Evolutionary conservation across 2,888 invertebrate species (phyloP), one percentile per base, ranked within the genome.

Genomic region (Seira ritae): DNA sequence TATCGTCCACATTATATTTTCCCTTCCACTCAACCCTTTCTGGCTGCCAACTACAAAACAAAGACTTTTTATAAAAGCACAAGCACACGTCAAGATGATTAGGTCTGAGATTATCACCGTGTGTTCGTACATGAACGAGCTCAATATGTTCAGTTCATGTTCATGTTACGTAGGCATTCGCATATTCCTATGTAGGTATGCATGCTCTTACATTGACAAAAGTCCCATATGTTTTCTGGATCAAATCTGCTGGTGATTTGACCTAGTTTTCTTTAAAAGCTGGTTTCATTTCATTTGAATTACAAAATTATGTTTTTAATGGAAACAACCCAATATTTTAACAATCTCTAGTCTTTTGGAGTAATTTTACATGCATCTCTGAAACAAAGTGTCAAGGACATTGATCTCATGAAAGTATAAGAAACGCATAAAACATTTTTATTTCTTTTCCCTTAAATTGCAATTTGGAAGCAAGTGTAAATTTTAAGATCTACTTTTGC

Each of bases 341-440:
- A n/a, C n/a, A n/a, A n/a, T n/a, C n/a, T n/a, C n/a, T n/a, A n/a
- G n/a, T n/a, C n/a, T n/a, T n/a, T n/a, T n/a, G n/a, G n/a, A n/a
- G n/a, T n/a, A n/a, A n/a, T n/a, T n/a, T n/a, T n/a, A n/a, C n/a
- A n/a, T n/a, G n/a, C n/a, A n/a, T n/a, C n/a, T n/a, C n/a, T n/a
- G n/a, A n/a, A n/a, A 60, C 17, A n/a, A 60, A 15, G n/a, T 60
- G 60, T 60, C 60, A 60, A 60, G 60, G 60, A 60, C 17, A 17
- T 60, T n/a, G 60, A 60, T 60, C 60, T 60, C 60, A 60, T 60
- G 3, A 8, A 60, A n/a, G 4, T 42, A 42, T 12, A 8, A 42
- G n/a, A n/a, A n/a, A n/a, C n/a, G n/a, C n/a, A 42, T 12, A 42
- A 42, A 8, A 42, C 4, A 42, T 42, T 42, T 42, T 42, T 42